A percentile compares a stretch with the other conserved stretches of the same genome.
Evolutionary conservation across 2,888 invertebrate species (phyloP).

Genomic region (Drosophila multiciliata): DNA sequence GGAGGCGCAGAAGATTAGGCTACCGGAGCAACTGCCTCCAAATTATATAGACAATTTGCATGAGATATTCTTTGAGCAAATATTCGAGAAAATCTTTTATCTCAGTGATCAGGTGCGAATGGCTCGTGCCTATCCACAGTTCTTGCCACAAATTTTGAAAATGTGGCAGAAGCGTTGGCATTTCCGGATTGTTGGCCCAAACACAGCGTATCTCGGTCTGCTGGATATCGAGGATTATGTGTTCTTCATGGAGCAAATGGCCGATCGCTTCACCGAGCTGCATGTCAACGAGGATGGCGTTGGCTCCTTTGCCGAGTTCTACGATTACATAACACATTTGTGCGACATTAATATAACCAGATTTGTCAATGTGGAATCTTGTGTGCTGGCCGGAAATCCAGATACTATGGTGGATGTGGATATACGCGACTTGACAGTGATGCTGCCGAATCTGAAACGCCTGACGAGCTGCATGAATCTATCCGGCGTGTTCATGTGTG

Average conservation of each 20-base stretch:
- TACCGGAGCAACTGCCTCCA: conserved; percentile 23
- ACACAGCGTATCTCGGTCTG: conserved; percentile 50
- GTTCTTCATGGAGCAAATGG: conserved; percentile 72
- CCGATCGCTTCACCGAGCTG: conserved; percentile 59
- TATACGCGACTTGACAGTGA: conserved; percentile 53
- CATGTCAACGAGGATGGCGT: conserved; percentile 68
- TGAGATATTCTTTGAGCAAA: conserved; percentile 72
- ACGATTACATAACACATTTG: conserved; percentile 63
- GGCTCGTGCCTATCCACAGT: conserved; percentile 74
- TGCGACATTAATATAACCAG: conserved; percentile 62
- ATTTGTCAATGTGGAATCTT: conserved; percentile 54
- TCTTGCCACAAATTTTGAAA: conserved; percentile 57
- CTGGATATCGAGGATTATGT: conserved; percentile 70
- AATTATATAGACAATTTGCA: conserved; percentile 67
- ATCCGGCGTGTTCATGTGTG: conserved; percentile 51
- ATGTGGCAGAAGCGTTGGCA: conserved; percentile 55
- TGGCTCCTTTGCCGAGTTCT: conserved; percentile 63
- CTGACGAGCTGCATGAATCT: conserved; percentile 70
- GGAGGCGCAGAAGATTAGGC: conserved; percentile 34
- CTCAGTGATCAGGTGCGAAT: conserved; percentile 69
- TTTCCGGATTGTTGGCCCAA: conserved; percentile 60
- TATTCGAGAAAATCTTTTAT: conserved; percentile 60
- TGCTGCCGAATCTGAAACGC: conserved; percentile 66
- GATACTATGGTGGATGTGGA: conserved; percentile 64
- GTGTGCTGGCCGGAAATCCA: conserved; percentile 63